Base-by-base conservation (phyloP, 1,140 invertebrate genomes). In the Drosophila grimshawi region DNA sequence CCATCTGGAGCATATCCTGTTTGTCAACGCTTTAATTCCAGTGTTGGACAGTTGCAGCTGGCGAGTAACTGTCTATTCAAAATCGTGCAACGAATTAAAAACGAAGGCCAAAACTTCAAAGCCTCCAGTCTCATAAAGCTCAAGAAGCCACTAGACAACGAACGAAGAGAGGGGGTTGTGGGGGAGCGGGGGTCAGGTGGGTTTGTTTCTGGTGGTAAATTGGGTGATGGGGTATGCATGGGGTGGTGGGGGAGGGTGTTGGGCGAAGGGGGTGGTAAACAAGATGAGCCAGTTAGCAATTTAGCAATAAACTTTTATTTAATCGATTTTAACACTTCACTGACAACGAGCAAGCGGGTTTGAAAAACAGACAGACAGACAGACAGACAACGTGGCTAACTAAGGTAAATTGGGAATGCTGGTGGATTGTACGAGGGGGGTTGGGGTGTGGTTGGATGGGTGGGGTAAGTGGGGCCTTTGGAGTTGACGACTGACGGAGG, bases 261-360 rank as follows among this genome's bases (percentile, higher is more conserved):
- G 2, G 32, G 19, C 6, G 4, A 6, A 45, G 7, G n/a, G 29
- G 41, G 39, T 0, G 4, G 32, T 30, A 33, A 65, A 60, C 33
- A 39, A 67, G 67, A 69, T 74, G 73, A 76, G 80, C 78, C 85
- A 89, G 85, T 89, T 89, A 71, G 85, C 74, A 88, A 89, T 88
- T 88, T 83, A 89, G 85, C 85, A 85, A 89, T 89, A 89, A 89
- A 89, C 67, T 81, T 89, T 85, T 89, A 81, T 85, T 89, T 76
- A 89, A 89, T 89, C 85, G 85, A 89, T 89, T 89, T 89, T 85
- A 89, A 89, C 86, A 89, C 85, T 89, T 89, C 80, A 88, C 74
- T 85, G 85, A 65, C 41, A 80, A 61, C 73, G 56, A 60, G 19
- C 48, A 65, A 53, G 10, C n/a, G 7, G 32, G 7, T 19, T 1